These are phyloP conservation scores for Magallana angulata DNA, from an alignment of 1,140 invertebrate species.

Conservation along the genomic window DNA sequence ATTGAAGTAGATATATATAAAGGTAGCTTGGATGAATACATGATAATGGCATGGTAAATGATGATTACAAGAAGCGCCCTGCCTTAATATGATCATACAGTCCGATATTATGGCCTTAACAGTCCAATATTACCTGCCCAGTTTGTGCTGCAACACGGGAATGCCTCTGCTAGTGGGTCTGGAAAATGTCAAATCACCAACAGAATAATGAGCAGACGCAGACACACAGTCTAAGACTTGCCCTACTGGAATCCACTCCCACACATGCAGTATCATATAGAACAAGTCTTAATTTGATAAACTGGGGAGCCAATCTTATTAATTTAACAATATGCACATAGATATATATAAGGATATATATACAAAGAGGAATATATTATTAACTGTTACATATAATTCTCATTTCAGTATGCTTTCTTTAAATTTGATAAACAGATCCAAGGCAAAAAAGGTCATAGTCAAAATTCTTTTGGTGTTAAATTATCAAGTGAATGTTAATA, in stretches of 20 bases:
- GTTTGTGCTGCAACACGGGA: constrained; percentile 25
- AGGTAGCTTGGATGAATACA: background rate
- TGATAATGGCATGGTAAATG: constrained; percentile 5
- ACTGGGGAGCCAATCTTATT: background rate
- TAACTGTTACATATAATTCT: background rate
- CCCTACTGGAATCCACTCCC: background rate
- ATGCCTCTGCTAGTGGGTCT: constrained; percentile 26
- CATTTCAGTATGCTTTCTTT: background rate
- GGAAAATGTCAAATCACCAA: constrained; percentile 31
- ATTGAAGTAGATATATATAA: background rate
- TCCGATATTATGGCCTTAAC: constrained; percentile 20
- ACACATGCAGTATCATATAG: background rate
- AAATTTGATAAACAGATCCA: background rate
- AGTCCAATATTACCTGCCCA: constrained; percentile 35
- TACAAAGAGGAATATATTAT: background rate
- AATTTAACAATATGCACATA: constrained; percentile 3
- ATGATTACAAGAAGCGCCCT: constrained; percentile 27
- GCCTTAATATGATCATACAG: background rate
- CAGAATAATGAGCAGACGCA: constrained; percentile 8
- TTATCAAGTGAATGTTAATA: background rate
- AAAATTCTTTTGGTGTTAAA: background rate
- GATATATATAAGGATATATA: background rate
- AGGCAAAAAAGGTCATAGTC: background rate
- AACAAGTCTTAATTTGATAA: background rate
- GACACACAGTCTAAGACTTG: background rate